Evolutionary conservation across 2,113 vertebrate species (phyloP).

Genomic region (Syngnathus floridae): DNA sequence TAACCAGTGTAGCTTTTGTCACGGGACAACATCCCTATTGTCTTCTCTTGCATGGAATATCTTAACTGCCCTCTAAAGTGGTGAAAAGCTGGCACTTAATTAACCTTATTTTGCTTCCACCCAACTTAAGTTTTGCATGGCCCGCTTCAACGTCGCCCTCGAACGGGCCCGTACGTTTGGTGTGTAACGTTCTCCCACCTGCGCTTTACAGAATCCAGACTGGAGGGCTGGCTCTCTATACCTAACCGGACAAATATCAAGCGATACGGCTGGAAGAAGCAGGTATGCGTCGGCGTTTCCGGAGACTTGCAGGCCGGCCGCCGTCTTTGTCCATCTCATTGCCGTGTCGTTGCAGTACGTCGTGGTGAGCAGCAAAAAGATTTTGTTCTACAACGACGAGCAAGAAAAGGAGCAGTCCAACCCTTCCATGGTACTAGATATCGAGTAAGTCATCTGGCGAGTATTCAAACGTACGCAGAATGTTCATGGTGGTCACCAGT

Average conservation of each 20-base stretch:
- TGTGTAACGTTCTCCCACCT: conserved; percentile 2
- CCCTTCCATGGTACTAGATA: conserved; percentile 98
- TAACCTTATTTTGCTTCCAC: conserved; percentile 6
- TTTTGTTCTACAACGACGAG: conserved; percentile 97
- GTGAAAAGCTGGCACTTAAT: not conserved
- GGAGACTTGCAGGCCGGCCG: not conserved
- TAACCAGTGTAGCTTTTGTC: not conserved
- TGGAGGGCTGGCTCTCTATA: conserved; percentile 97
- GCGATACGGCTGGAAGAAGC: conserved; percentile 96
- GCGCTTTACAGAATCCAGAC: conserved; percentile 81
- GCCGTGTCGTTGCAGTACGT: conserved; percentile 79
- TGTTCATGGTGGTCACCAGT: not conserved
- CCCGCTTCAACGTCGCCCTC: conserved; percentile 8
- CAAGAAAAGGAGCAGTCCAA: conserved; percentile 95
- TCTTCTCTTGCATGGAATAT: conserved; percentile 37
- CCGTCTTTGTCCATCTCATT: conserved; percentile 7
- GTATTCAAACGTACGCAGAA: not conserved
- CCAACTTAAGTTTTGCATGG: conserved; percentile 60
- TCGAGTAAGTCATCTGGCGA: conserved; percentile 79
- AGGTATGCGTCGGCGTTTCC: conserved; percentile 67
- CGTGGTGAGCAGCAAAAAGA: conserved; percentile 98
- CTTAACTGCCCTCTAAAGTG: conserved; percentile 13
- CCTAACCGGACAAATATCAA: conserved; percentile 96
- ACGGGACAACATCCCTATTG: conserved; percentile 8
- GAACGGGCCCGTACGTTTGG: not conserved